These are phyloP conservation scores for Falco columbarius DNA, from an alignment of 2,797 vertebrate genomes.

Conservation along the genomic window DNA sequence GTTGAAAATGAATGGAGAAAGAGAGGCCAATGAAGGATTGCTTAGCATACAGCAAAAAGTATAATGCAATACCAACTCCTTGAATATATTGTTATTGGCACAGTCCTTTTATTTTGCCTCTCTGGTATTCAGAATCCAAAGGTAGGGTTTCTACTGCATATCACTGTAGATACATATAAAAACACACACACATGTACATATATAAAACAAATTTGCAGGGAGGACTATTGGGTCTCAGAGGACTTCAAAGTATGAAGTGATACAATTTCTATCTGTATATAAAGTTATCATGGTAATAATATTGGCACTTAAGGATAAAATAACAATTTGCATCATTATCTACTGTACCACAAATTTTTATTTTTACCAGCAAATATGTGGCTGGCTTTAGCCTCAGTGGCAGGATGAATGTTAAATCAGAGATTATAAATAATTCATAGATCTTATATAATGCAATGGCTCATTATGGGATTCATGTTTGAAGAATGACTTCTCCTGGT, in stretches of 20 bases:
- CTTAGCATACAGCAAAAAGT: not conserved
- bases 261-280: not conserved
- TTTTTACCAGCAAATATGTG: constrained; percentile 30
- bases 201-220: not conserved
- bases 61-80: not conserved
- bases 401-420: constrained; percentile 42
- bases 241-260: not conserved
- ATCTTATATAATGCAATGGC: constrained; percentile 40
- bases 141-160: not conserved
- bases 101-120: not conserved
- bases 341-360: not conserved
- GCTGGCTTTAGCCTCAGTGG: not conserved
- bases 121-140: not conserved
- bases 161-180: not conserved
- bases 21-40: not conserved
- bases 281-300: not conserved
- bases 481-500: constrained; percentile 44
- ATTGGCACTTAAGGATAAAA: constrained; percentile 13
- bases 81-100: not conserved
- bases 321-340: constrained; percentile 18
- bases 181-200: not conserved
- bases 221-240: not conserved
- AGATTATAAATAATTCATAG: constrained; percentile 52
- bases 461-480: constrained; percentile 13
- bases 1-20: not conserved